Evolutionary conservation across 2,113 vertebrate genomes (phyloP), one percentile per base, ranked within the genome.

Genomic region (Elaphurus davidianus): DNA sequence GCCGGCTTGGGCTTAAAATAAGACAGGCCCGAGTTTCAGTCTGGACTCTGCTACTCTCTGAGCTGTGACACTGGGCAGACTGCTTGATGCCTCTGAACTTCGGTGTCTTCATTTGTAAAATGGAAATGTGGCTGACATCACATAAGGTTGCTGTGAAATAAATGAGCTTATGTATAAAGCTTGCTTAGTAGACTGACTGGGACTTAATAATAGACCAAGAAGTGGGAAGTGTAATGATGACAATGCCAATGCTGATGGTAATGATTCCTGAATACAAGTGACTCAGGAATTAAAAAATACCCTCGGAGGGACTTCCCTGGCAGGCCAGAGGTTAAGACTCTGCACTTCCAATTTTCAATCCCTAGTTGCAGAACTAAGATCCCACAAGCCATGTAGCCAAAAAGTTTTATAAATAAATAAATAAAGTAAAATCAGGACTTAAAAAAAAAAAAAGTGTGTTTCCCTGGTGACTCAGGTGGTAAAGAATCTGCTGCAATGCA

Each of bases 111-210:
- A 28, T 54, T 23, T 89, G 45, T 33, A 67, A 94, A 33, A 78
- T 28, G 21, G 43, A 95, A 92, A 54, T 79, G 17, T 62, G n/a
- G 27, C 12, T 23, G 33, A n/a, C 47, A 64, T 1, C 7, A 62
- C 4, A 8, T 27, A 52, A 47, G 54, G 8, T 12, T 67, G 25
- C 50, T 59, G 0, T 79, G 33, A 27, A 92, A 84, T 88, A 36
- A 95, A 85, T 83, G 17, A 86, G n/a, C 5, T 87, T 60, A 60
- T 50, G 36, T 81, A 60, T 59, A 86, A 94, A 94, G 50, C 30
- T 8, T 19, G 28, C 1, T 57, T 45, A 95, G 36, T 57, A 79
- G 47, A 84, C 3, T 47, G 36, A 59, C 6, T 54, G 71, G 17
- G n/a, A 33, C 40, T 71, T 82, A 71, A 11, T 40, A 79, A 78